A percentile compares a stretch with the other conserved stretches of the same genome.
Evolutionary conservation across 2,888 invertebrate species (phyloP).

Genomic region (Cryptocephalus primarius): DNA sequence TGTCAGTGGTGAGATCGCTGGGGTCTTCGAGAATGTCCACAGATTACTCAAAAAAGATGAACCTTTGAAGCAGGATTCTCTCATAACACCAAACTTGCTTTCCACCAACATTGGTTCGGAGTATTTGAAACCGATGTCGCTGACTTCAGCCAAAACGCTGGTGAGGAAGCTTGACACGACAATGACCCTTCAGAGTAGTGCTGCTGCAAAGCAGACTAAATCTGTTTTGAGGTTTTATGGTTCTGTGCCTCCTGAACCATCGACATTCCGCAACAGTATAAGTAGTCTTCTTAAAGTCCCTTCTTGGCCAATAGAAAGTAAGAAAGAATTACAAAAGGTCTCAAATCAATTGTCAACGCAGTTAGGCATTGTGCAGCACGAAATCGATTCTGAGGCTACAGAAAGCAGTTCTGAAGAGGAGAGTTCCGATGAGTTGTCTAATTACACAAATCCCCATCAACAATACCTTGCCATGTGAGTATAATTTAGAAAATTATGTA

Average conservation of each 20-base stretch:
- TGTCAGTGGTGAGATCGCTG: constrained; percentile 65
- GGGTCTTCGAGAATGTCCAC: constrained; percentile 65
- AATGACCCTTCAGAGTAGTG: constrained; percentile 33
- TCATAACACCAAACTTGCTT: neutral
- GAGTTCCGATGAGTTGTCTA: constrained; percentile 80
- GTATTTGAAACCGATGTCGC: constrained; percentile 37
- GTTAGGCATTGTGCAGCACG: constrained; percentile 60
- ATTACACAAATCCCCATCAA: constrained; percentile 67
- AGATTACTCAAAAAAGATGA: constrained; percentile 34
- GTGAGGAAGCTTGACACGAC: constrained; percentile 44
- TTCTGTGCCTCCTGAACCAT: constrained; percentile 36
- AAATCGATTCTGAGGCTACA: constrained; percentile 86
- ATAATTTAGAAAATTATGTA: neutral
- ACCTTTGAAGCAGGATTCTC: constrained; percentile 11
- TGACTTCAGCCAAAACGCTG: constrained; percentile 46
- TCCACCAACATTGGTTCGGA: constrained; percentile 8
- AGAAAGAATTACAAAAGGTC: constrained; percentile 55
- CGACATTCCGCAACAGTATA: constrained; percentile 22
- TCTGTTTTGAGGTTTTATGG: constrained; percentile 41
- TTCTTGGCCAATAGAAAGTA: constrained; percentile 36
- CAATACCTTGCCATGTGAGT: constrained; percentile 73
- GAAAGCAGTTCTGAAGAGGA: constrained; percentile 90
- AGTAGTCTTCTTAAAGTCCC: constrained; percentile 34
- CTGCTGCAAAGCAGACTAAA: constrained; percentile 27
- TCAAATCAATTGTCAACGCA: constrained; percentile 64